Base-by-base conservation (phyloP, 1,140 invertebrate genomes). In the Apis cerana region DNA sequence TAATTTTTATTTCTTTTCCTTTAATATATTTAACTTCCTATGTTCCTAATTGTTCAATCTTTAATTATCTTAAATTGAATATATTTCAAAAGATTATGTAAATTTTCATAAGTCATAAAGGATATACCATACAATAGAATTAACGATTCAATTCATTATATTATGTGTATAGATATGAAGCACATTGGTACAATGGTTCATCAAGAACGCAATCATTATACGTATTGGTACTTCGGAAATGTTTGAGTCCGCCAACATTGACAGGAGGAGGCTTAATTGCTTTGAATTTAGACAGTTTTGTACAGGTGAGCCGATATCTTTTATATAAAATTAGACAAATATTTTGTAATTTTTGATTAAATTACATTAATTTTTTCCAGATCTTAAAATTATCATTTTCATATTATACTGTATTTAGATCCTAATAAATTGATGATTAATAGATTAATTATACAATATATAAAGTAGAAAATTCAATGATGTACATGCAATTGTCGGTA, bases 331-430 rank as follows among this genome's bases (percentile, higher is more conserved):
- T 43, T 43, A 43, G 0, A 43, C 5, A 43, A 43, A 43, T 43
- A 43, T 7, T 43, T 43, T 43, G 4, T 43, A 43, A 43, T 7
- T 43, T 43, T 5, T 43, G 5, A 43, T 43, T 43, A 43, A 43
- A 43, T 43, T 43, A 7, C 33, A 43, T 43, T 43, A n/a, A 50
- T 68, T 21, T 50, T 5, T 59, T 74, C 0, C 21, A 75, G 58
- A 23, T 75, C 1, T 23, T 75, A 12, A 75, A 75, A 50, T 56
- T 21, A 15, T 75, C 71, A 5, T 13, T 75, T 11, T 75, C 72
- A 10, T 75, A 62, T 10, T 75, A n/a, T 8, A 75, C 72, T 1
- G 21, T 75, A 8, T 9, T 75, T 8, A 23, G 27, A 21, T 9
- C 54, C 2, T 58, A 15, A 1, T 72, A n/a, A 54, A 19, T 11